These are phyloP conservation scores for Athetis lepigone DNA, from an alignment of 2,888 invertebrate genomes.

Conservation along the genomic window DNA sequence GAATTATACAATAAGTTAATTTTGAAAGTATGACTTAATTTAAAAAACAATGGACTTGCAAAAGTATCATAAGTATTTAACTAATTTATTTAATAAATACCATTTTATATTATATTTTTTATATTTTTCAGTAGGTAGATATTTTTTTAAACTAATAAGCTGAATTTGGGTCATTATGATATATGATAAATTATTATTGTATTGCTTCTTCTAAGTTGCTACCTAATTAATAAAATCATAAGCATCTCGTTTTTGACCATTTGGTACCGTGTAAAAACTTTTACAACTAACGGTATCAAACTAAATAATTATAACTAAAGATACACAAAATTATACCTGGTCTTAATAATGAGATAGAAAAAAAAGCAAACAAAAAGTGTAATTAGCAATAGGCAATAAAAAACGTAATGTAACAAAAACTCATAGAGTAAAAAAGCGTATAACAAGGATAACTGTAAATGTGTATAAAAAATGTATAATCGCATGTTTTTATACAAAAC, in stretches of 20 bases:
- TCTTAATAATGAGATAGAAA: constrained; percentile 18
- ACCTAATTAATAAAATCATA: neutral
- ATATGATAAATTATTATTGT: too few species aligned
- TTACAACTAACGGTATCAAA: constrained; percentile 6
- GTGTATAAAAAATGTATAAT: constrained; percentile 30
- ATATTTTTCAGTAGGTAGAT: neutral
- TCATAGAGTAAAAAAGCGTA: neutral
- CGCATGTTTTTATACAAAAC: constrained; percentile 24
- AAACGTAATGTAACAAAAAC: constrained; percentile 33
- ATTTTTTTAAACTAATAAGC: too few species aligned
- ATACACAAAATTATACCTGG: constrained; percentile 6
- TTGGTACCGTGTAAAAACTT: neutral
- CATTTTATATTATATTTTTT: neutral
- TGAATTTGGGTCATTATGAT: too few species aligned
- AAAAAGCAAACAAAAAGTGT: constrained; percentile 23
- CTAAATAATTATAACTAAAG: too few species aligned
- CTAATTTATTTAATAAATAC: too few species aligned
- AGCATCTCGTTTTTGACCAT: neutral
- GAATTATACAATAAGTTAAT: too few species aligned
- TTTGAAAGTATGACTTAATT: too few species aligned
- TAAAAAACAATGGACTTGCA: too few species aligned
- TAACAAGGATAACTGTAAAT: constrained; percentile 40
- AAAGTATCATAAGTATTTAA: too few species aligned
- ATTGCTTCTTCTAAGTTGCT: too few species aligned
- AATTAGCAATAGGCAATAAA: constrained; percentile 43